Conservation (phyloP, 2,113 vertebrate genomes). For the Narcine bancroftii region DNA sequence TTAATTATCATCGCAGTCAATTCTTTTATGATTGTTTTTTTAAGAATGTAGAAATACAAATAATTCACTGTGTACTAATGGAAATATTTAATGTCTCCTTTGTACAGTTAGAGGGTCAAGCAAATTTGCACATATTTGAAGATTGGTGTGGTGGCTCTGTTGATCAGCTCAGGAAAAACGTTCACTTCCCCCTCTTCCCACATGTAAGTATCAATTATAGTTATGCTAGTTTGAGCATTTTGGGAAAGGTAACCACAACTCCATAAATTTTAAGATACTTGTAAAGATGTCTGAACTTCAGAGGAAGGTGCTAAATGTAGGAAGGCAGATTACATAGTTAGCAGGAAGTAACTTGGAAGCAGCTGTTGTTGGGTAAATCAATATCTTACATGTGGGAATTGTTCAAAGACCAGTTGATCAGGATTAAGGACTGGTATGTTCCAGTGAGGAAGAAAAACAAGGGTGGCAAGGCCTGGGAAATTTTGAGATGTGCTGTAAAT, state of each 20-base stretch:
- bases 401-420: no score
- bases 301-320: no score
- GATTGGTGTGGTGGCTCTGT: constrained; percentile 85
- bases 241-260: background rate
- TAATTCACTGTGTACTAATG: background rate
- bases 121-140: constrained; percentile 86
- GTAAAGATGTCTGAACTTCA: no score
- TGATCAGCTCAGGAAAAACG: constrained; percentile 69
- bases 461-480: no score
- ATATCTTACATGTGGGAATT: no score
- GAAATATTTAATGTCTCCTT: background rate
- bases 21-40: background rate
- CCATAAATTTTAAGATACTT: no score
- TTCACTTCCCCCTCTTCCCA: constrained; percentile 81
- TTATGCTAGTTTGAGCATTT: background rate
- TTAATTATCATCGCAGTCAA: background rate
- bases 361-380: no score
- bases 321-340: no score
- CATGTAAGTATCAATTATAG: constrained; percentile 66
- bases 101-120: constrained; percentile 69
- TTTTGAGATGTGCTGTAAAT: no score
- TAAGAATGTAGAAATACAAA: background rate
- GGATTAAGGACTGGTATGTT: no score
- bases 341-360: no score
- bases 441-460: no score